A percentile compares a stretch with the other conserved stretches of the same genome.
Conservation (phyloP, 2,888 invertebrate species). For the Agriopis leucophaearia region DNA sequence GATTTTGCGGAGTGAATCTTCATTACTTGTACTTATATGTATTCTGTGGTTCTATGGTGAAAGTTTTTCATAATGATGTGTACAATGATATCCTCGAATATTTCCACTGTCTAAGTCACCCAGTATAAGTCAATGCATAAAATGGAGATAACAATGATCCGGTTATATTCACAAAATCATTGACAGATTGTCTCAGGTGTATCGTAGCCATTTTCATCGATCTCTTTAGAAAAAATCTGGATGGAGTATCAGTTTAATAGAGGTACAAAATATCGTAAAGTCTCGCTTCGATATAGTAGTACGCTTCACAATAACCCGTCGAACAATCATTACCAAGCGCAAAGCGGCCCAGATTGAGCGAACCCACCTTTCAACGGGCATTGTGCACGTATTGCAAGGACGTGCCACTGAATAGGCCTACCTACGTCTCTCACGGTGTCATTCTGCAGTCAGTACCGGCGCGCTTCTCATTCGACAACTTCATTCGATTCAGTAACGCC, state of each 20-base stretch:
- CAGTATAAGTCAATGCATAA: too few species aligned
- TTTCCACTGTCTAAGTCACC: too few species aligned
- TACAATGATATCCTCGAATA: too few species aligned
- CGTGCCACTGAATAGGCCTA: slow-evolving; percentile 70
- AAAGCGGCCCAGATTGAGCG: slow-evolving; percentile 69
- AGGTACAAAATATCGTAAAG: slow-evolving; percentile 39
- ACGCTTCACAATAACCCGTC: slow-evolving; percentile 50
- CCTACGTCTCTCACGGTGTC: slow-evolving; percentile 60
- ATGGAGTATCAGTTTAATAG: slow-evolving; percentile 26
- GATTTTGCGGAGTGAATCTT: too few species aligned
- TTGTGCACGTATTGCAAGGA: slow-evolving; percentile 73
- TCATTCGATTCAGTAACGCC: slow-evolving; percentile 44
- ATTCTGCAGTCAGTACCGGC: slow-evolving; percentile 57
- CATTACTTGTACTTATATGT: too few species aligned
- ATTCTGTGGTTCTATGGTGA: too few species aligned
- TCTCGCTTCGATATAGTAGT: slow-evolving; percentile 49
- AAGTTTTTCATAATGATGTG: too few species aligned
- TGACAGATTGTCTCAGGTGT: background rate
- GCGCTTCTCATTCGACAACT: slow-evolving; percentile 65
- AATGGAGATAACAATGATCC: background rate
- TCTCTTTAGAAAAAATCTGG: background rate
- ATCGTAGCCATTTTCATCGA: background rate
- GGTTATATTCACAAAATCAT: background rate
- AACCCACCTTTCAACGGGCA: slow-evolving; percentile 66
- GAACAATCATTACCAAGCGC: slow-evolving; percentile 54